Percentiles rank a stretch among this genome's conserved stretches.
These are phyloP conservation scores for Patella depressa DNA, from an alignment of 2,888 invertebrate genomes.

Conservation along the genomic window DNA sequence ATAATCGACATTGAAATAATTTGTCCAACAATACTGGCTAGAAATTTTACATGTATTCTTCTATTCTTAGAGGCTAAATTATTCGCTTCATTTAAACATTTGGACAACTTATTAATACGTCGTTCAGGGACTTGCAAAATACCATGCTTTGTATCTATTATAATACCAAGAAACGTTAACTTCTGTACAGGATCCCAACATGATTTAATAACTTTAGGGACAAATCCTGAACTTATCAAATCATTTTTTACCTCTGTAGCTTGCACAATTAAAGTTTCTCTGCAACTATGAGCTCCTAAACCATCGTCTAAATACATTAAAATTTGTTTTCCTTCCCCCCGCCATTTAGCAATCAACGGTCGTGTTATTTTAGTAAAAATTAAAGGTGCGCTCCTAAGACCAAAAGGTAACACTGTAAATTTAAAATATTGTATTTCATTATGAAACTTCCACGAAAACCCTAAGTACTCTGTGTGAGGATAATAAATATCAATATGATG, in stretches of 20 bases:
- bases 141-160: conserved; percentile 8
- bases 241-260: neutral
- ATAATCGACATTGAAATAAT: no score
- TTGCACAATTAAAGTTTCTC: neutral
- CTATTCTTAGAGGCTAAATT: no score
- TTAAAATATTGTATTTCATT: neutral
- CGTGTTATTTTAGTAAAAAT: neutral
- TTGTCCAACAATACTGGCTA: no score
- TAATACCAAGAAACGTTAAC: neutral
- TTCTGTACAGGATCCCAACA: neutral
- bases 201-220: neutral
- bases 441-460: neutral
- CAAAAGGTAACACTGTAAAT: neutral
- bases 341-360: neutral
- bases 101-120: no score
- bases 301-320: neutral
- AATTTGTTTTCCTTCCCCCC: neutral
- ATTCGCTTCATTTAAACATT: no score
- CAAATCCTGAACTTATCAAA: neutral
- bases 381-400: neutral
- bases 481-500: neutral
- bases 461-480: neutral
- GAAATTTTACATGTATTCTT: no score
- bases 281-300: neutral
- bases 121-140: no score